Conservation (phyloP, 30 jellyfish, hydroid and myxozoan genomes). For the Aurelia sp. region DNA sequence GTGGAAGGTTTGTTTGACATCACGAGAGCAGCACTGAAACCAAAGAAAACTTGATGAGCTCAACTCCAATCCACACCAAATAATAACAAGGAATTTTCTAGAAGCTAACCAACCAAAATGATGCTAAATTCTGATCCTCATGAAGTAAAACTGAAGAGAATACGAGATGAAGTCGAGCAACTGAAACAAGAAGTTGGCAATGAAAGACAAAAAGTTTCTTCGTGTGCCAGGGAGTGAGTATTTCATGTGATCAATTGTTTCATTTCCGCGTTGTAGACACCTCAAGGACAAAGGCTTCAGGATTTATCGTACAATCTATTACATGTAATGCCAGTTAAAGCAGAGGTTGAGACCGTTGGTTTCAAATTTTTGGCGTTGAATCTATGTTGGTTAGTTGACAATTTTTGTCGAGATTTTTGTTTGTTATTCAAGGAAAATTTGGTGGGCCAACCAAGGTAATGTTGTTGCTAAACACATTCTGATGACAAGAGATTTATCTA, state of each 20-base stretch:
- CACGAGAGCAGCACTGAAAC: not conserved
- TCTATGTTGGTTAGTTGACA: too few relatives aligned
- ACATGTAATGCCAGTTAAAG: too few relatives aligned
- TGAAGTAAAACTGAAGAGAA: conserved; percentile 31
- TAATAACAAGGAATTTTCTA: not conserved
- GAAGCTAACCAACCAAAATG: not conserved
- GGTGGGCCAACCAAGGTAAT: too few relatives aligned
- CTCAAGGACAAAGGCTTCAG: too few relatives aligned
- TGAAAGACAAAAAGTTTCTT: conserved; percentile 21
- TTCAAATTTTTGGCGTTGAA: too few relatives aligned
- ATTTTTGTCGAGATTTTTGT: too few relatives aligned
- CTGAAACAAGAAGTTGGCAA: conserved; percentile 35
- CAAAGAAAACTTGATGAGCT: not conserved
- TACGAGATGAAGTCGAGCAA: conserved; percentile 33
- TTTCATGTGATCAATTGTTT: not conserved
- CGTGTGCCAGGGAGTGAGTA: conserved; percentile 37
- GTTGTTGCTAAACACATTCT: too few relatives aligned
- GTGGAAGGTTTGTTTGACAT: not conserved
- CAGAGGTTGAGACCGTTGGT: too few relatives aligned
- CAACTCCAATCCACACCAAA: not conserved
- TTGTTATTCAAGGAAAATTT: too few relatives aligned
- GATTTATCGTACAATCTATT: too few relatives aligned
- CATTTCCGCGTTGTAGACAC: too few relatives aligned
- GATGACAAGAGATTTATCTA: too few relatives aligned
- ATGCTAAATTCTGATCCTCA: conserved; percentile 20